Percentiles rank a stretch among this genome's conserved stretches.
Evolutionary conservation across 1,140 invertebrate species (phyloP).

Genomic region (Aphaenogaster ashmeadi): DNA sequence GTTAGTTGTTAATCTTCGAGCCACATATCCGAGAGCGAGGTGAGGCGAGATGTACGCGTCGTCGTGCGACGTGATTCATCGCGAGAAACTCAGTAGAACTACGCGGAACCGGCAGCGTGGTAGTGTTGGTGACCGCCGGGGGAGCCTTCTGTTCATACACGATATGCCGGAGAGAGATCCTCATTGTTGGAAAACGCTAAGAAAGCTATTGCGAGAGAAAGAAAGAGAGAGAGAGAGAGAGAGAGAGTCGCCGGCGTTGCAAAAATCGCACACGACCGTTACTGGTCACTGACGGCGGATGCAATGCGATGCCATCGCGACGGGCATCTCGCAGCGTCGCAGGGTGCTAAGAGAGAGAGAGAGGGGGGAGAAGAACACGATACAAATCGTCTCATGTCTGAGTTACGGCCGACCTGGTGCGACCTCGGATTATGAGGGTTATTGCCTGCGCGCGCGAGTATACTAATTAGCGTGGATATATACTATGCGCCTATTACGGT

Average conservation of each 20-base stretch:
- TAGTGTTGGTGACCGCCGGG: not conserved
- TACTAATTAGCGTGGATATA: slow-evolving; percentile 78
- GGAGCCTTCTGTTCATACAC: not conserved
- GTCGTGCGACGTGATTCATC: slow-evolving; percentile 71
- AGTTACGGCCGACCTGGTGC: slow-evolving; percentile 74
- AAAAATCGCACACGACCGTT: slow-evolving; percentile 74
- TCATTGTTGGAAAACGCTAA: slow-evolving; percentile 75
- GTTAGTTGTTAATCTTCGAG: slow-evolving; percentile 57
- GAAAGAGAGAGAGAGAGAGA: slow-evolving; percentile 2
- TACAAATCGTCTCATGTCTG: slow-evolving; percentile 75
- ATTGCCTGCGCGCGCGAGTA: slow-evolving; percentile 73
- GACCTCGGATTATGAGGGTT: slow-evolving; percentile 79
- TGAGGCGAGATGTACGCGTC: slow-evolving; percentile 1
- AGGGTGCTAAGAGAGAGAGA: slow-evolving; percentile 26
- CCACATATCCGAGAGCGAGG: slow-evolving; percentile 19
- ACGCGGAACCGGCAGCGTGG: slow-evolving; percentile 61
- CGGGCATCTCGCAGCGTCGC: slow-evolving; percentile 37
- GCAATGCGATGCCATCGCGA: slow-evolving; percentile 38
- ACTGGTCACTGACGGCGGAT: slow-evolving; percentile 29
- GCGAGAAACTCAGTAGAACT: slow-evolving; percentile 67
- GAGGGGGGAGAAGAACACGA: slow-evolving; percentile 57
- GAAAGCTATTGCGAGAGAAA: slow-evolving; percentile 57
- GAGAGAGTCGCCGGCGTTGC: slow-evolving; percentile 24
- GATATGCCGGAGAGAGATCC: slow-evolving; percentile 31
- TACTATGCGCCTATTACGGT: slow-evolving; percentile 69